Conservation (phyloP, 1,140 invertebrate species). For the Phymorhynchus buccinoides region DNA sequence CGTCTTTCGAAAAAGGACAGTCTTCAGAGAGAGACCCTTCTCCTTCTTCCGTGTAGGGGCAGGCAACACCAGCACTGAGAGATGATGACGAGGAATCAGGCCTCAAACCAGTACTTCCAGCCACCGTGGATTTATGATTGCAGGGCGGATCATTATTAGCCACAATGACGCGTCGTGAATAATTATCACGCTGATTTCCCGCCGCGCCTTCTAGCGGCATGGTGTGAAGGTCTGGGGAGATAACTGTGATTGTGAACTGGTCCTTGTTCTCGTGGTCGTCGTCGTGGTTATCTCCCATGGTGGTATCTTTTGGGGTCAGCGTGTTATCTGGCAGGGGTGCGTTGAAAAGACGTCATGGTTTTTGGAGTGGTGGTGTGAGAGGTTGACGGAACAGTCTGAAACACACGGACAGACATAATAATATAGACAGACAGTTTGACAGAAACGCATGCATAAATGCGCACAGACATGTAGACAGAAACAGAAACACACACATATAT, state of each 20-base stretch:
- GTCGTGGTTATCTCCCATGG: conserved; percentile 26
- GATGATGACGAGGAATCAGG: conserved; percentile 12
- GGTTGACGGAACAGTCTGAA: not conserved
- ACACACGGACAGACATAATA: not conserved
- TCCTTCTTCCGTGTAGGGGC: not conserved
- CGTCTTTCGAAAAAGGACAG: not conserved
- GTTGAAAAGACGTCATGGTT: conserved; percentile 3
- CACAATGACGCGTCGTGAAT: conserved; percentile 13
- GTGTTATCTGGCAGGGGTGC: not conserved
- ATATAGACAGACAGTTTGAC: not conserved
- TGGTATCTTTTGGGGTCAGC: conserved; percentile 3
- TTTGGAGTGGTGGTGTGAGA: not conserved
- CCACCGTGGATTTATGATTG: no score
- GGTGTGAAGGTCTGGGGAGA: conserved; percentile 32
- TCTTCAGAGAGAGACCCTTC: no score
- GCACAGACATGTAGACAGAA: not conserved
- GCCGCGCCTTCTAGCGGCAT: no score
- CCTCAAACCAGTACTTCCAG: no score
- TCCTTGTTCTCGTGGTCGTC: not conserved
- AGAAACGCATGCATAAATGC: not conserved
- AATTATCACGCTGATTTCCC: conserved; percentile 7
- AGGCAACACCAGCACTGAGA: not conserved
- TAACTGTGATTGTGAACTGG: not conserved
- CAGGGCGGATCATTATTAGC: not conserved
- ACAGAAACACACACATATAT: not conserved